Base-by-base conservation (phyloP, 2,797 vertebrate species). In the Enteromius argenteus region DNA sequence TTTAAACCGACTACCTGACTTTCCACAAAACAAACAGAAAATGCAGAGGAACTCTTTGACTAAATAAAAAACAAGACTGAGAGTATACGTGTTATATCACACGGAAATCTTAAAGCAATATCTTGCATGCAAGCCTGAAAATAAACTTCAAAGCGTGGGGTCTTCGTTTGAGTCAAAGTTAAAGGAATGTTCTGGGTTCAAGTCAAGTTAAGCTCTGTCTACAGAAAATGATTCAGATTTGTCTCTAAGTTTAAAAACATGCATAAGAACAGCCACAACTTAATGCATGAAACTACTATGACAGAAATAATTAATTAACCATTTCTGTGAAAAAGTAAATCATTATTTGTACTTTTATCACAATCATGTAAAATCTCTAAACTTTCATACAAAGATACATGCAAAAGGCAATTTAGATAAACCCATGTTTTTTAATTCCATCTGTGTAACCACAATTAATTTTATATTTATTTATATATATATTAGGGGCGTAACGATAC, bases 21-120 rank as follows among this genome's bases (percentile, higher is more conserved):
- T 85, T 75, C 77, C 44, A 68, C 44, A 72, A 27, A 81, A 44
- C 32, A 66, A 79, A 73, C n/a, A 60, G 49, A 71, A 68, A 72
- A 75, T 37, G 35, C 32, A 58, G 4, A 35, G 67, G n/a, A 64
- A 62, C 72, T 72, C 32, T 71, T 44, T 30, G 46, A 67, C 5
- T 3, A 53, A 75, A 58, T 77, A 71, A n/a, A 82, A 42, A 66
- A 39, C 3, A 5, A 44, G 51, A 27, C 37, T 19, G 37, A 60
- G 14, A 77, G 37, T 19, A 19, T 39, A 30, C 14, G 14, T 2
- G 56, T 35, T 32, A 14, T 44, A 72, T 81, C 23, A 3, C 21
- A 81, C 5, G 27, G 21, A 77, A 77, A 77, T 77, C 42, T 62
- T 74, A 27, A 49, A 74, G 44, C 32, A 53, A 86, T 53, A 82